Base-by-base conservation (phyloP, 2,113 vertebrate genomes). In the Pluvialis apricaria region DNA sequence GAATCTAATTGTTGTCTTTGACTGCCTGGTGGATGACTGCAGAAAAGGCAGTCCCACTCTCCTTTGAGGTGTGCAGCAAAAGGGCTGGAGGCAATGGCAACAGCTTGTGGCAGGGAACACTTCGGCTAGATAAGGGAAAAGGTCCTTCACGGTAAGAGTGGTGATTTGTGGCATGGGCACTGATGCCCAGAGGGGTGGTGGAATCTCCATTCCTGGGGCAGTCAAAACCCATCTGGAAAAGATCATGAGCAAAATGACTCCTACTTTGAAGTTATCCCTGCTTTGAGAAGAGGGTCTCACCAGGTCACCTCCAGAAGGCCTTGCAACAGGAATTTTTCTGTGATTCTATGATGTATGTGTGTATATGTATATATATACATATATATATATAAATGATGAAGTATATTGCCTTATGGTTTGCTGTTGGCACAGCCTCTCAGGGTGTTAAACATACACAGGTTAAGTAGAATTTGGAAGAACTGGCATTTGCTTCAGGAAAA, bases 391-490 rank as follows among this genome's bases (percentile, higher is more conserved):
- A 36, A 34, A 7, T 65, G 55, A 15, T 54, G 78, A 72, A 93
- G 47, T 89, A 73, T 16, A 55, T 85, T 81, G 29, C 93, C 36
- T 76, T 94, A 69, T 88, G 85, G 40, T 87, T 95, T 96, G 49
- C 86, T 89, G 4, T 82, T 96, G 95, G 89, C 88, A 96, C 31
- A 71, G 49, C 16, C 64, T 97, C 60, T 89, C 34, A 73, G 79
- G 40, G 70, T 94, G 58, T 92, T 91, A 96, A 94, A 84, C 68
- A 93, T 95, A 60, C 51, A 82, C 45, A 76, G 97, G 95, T 96
- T 92, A 95, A 94, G 54, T 62, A 90, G 82, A 92, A 95, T 77
- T 87, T 79, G 64, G 84, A 86, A 92, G 73, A 66, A 87, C 91
- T 88, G 82, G 83, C 78, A 84, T 91, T 95, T 92, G 61, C 94